phyloP scores from a whole-genome alignment of 2,797 vertebrate species.

The Peromyscus attwateri region DNA sequence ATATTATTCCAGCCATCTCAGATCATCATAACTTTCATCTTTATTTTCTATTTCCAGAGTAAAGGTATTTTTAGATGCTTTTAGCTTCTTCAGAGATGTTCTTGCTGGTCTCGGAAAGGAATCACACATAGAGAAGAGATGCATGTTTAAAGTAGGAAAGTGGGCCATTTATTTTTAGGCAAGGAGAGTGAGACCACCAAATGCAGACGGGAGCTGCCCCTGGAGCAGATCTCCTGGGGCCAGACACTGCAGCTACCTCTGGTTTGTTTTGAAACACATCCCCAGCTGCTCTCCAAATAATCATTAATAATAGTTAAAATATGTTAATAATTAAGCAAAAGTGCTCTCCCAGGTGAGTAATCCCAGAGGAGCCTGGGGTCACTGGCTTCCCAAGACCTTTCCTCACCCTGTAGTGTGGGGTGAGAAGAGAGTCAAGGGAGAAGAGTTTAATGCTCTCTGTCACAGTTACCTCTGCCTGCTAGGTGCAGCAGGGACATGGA shows the following conservation, averaged over 20 bases:
- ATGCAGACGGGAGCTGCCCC: not conserved
- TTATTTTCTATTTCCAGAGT: slow-evolving; percentile 57
- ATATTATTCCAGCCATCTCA: slow-evolving; percentile 6
- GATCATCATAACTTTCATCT: slow-evolving; percentile 39
- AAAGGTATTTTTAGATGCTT: slow-evolving; percentile 62
- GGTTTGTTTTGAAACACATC: slow-evolving; percentile 24
- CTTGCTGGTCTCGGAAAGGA: slow-evolving; percentile 61
- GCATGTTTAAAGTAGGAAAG: slow-evolving; percentile 28
- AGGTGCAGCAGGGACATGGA: fast-evolving
- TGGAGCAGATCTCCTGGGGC: not conserved
- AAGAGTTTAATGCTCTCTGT: not conserved
- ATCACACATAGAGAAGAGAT: not conserved
- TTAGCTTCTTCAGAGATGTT: slow-evolving; percentile 61
- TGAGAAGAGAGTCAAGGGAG: not conserved
- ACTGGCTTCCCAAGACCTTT: not conserved
- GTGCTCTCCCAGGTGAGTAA: not conserved
- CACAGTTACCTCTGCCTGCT: fast-evolving
- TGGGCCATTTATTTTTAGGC: slow-evolving; percentile 75
- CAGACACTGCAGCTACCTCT: not conserved
- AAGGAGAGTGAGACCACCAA: slow-evolving; percentile 15
- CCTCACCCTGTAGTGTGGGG: not conserved
- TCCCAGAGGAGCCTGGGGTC: not conserved
- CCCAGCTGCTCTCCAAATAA: not conserved
- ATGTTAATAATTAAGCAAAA: not conserved
- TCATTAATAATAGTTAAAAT: slow-evolving; percentile 1